These are phyloP conservation scores for Rotaria magnacalcarata DNA, from an alignment of 2,888 invertebrate genomes.

Conservation along the genomic window DNA sequence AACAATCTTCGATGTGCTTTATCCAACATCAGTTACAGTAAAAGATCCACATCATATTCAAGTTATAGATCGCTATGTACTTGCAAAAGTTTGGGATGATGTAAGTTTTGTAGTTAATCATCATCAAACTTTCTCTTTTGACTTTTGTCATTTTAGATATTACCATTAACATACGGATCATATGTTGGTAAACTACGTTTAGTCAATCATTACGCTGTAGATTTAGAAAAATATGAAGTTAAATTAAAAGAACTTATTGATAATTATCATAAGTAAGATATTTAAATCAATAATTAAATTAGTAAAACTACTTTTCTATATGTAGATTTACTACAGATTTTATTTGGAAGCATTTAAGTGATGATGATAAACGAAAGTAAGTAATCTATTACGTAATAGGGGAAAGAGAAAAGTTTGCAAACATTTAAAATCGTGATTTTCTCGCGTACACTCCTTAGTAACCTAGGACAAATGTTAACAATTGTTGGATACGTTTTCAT, in stretches of 20 bases:
- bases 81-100: constrained; percentile 28
- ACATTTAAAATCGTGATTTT: too few species aligned
- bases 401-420: too few species aligned
- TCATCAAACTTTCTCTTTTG: background rate
- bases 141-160: background rate
- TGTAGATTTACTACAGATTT: background rate
- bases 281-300: background rate
- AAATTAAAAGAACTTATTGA: background rate
- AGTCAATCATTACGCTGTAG: constrained; percentile 1
- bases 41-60: constrained; percentile 2
- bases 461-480: too few species aligned
- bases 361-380: background rate
- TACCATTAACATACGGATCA: constrained; percentile 10
- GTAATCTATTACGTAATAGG: too few species aligned
- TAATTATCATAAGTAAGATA: background rate
- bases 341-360: background rate
- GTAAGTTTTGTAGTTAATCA: background rate
- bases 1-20: background rate
- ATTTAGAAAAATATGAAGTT: background rate
- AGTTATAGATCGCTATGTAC: constrained; percentile 30
- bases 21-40: background rate
- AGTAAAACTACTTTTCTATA: background rate
- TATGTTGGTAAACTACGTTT: constrained; percentile 28
- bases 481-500: too few species aligned
- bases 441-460: too few species aligned